Base-by-base conservation (phyloP, 2,797 vertebrate genomes). In the Bothrops alternatus region DNA sequence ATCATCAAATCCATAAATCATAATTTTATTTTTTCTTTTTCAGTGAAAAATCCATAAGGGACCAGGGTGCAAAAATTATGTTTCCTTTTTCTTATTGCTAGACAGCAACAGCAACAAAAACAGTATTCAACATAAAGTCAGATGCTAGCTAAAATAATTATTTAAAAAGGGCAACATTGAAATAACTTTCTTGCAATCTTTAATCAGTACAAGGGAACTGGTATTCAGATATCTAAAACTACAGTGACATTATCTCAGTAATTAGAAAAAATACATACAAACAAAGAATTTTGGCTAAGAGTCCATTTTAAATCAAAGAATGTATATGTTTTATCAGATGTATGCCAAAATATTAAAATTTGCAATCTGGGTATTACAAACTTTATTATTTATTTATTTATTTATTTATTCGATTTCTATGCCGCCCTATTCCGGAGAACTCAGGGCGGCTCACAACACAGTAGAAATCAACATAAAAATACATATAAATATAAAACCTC, bases 101-200 rank as follows among this genome's bases (percentile, higher is more conserved):
- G 18, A 88, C 85, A 13, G 63, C 65, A 91, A 91, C 85, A 32
- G 28, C 5, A 91, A 32, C 47, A 88, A 90, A 85, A 78, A 85
- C 23, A 93, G 86, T 92, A 65, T 82, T 93, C 65, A 91, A n/a
- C 57, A 91, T 20, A 50, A 88, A 87, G 92, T 93, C 56, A 93
- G 69, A 56, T 53, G 3, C 5, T 90, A n/a, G 11, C 37, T 63
- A 92, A 55, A 4, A 37, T 91, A 23, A 78, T 47, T 73, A 6
- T 73, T 25, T 63, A 87, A 91, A 90, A 78, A 32, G 65, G 7
- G 4, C 7, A 42, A 78, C 20, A 73, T 73, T 8, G 8, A 78
- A 78, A 42, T 42, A 42, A 42, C 20, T 78, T 78, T 42, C 42
- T 78, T 42, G 18, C 37, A 23, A 23, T 42, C 37, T 78, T 42